A percentile compares a stretch with the other conserved stretches of the same genome.
phyloP scores from a whole-genome alignment of 2,888 invertebrate genomes.

The Acanthosepion pharaonis region DNA sequence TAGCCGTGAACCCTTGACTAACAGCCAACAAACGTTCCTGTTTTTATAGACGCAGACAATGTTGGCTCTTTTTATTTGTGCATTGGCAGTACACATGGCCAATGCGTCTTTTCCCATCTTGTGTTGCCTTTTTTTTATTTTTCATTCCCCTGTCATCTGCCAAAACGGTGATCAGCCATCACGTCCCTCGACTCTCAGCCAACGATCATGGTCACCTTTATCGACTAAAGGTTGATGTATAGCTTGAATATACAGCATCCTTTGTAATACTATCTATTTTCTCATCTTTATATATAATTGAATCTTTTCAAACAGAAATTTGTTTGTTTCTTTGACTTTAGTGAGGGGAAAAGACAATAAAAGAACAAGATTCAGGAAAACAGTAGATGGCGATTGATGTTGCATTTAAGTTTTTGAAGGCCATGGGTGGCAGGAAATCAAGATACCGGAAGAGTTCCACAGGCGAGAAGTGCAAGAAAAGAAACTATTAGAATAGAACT shows the following conservation, averaged over 20 bases:
- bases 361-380: no score
- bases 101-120: neutral
- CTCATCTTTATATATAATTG: no score
- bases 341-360: no score
- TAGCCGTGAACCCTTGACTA: neutral
- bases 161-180: conserved; percentile 15
- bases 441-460: no score
- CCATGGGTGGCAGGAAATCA: no score
- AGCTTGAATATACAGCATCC: neutral
- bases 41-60: neutral
- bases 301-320: no score
- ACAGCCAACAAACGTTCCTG: neutral
- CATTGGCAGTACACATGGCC: neutral
- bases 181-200: neutral
- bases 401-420: no score
- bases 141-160: neutral
- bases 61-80: neutral
- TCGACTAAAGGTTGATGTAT: neutral
- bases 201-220: neutral
- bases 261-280: neutral
- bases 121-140: neutral
- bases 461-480: no score
- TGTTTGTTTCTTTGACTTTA: no score
- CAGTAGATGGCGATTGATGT: no score
- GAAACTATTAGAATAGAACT: no score